Evolutionary conservation across 2,888 invertebrate species (phyloP), one percentile per base, ranked within the genome.

Genomic region (Syritta pipiens): DNA sequence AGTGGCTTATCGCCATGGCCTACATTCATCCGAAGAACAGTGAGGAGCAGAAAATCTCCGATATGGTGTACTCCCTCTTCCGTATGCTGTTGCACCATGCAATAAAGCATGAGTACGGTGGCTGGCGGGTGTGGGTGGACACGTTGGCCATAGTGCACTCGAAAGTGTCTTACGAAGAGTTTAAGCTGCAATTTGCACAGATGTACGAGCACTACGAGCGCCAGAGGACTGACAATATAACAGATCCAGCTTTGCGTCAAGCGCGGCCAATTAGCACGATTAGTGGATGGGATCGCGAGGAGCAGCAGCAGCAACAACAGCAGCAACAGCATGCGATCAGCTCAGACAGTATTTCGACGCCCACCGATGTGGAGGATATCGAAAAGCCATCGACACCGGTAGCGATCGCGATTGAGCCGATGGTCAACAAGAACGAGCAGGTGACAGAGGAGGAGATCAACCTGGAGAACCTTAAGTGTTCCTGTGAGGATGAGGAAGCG

Each of bases 91-190:
- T 99, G 42, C 99, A 99, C 88, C 99, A 99, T 89, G 99, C 99
- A 35, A 97, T 99, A 83, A 98, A 99, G 87, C 97, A 97, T 85
- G 99, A 99, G 89, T 99, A 98, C 86, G 99, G 99, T 3, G 99
- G 99, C 10, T 99, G 99, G 99, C 90, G 99, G 75, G 99, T 99
- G 12, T 99, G 99, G 99, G 99, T 99, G 3, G 99, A 99, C 87
- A 99, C 99, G 0, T 89, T 99, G 74, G 99, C 99, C 40, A 99
- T 99, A 85, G 97, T 99, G 1, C 99, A 99, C 90, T 99, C 99
- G 1, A 99, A 99, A 93, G 98, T 99, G 5, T 97, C 98, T 0
- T 98, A 98, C 88, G 98, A 99, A 90, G 98, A 99, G 89, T 99
- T 98, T 89, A 97, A 97, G 86, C 92, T 97, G 4, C 98, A 98